A percentile compares a stretch with the other conserved stretches of the same genome.
Conservation (phyloP, 2,888 invertebrate species). For the Drosophila mettleri region DNA sequence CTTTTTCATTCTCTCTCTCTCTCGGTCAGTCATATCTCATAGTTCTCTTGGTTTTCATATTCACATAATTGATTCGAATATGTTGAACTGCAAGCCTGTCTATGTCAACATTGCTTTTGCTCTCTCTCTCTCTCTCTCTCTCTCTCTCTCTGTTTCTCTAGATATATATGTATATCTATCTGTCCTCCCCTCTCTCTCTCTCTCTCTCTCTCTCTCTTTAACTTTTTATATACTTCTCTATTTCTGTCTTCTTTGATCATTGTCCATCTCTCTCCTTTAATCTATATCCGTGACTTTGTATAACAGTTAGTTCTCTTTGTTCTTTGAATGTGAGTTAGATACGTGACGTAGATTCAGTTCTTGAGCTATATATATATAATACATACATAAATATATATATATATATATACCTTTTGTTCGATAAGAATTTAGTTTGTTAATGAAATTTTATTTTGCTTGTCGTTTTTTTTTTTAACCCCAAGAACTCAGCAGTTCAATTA, state of each 20-base stretch:
- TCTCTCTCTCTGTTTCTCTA: neutral
- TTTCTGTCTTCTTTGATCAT: too few species aligned
- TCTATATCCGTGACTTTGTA: too few species aligned
- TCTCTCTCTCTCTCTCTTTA: neutral
- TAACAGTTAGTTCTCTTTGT: too few species aligned
- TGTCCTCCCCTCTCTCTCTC: neutral
- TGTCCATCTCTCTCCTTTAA: too few species aligned
- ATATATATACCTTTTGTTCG: neutral
- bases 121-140: neutral
- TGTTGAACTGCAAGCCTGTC: neutral
- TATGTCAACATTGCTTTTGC: neutral
- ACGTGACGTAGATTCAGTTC: too few species aligned
- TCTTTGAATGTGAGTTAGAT: too few species aligned
- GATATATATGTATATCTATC: too few species aligned
- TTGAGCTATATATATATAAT: too few species aligned
- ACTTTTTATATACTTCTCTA: too few species aligned
- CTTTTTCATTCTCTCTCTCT: neutral
- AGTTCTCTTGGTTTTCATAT: neutral
- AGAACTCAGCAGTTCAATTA: slow-evolving; percentile 6
- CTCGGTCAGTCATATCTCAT: neutral
- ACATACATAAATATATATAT: neutral
- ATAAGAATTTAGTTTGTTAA: slow-evolving; percentile 1
- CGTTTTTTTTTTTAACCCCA: neutral
- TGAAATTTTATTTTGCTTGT: neutral
- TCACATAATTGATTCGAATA: neutral